Conservation (phyloP, 2,888 invertebrate genomes). For the Apomyelois bistriatella region DNA sequence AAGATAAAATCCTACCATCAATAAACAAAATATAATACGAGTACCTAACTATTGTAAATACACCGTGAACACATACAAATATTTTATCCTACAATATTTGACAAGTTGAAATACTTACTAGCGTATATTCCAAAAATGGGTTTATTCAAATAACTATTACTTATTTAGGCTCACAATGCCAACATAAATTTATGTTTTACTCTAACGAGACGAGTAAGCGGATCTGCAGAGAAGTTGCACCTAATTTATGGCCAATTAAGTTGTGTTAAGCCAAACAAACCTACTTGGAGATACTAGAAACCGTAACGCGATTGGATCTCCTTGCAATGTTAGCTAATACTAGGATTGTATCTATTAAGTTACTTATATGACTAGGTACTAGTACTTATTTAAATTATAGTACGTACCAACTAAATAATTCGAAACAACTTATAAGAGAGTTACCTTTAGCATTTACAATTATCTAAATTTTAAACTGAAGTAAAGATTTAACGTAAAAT, state of each 20-base stretch:
- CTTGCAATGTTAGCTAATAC: neutral
- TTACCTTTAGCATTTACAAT: no score
- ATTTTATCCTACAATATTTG: neutral
- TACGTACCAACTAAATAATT: no score
- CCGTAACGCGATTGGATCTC: slow-evolving; percentile 50
- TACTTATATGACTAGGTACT: neutral
- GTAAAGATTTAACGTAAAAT: no score
- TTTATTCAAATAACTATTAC: slow-evolving; percentile 10
- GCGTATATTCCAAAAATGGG: neutral
- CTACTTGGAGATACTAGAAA: slow-evolving; percentile 65
- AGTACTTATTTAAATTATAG: no score
- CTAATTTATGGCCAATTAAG: slow-evolving; percentile 78
- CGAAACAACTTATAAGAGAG: no score
- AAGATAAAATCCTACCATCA: no score
- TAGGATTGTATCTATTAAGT: neutral
- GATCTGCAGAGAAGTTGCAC: slow-evolving; percentile 39
- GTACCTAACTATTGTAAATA: no score
- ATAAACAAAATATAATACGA: no score
- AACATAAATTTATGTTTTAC: slow-evolving; percentile 42
- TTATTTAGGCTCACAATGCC: slow-evolving; percentile 23
- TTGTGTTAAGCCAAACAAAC: slow-evolving; percentile 74
- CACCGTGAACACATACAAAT: neutral
- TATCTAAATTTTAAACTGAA: no score
- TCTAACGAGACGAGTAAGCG: slow-evolving; percentile 54
- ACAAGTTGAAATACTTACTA: neutral